phyloP scores from a whole-genome alignment of 1,140 invertebrate genomes.

The Aradophagus sp. region DNA sequence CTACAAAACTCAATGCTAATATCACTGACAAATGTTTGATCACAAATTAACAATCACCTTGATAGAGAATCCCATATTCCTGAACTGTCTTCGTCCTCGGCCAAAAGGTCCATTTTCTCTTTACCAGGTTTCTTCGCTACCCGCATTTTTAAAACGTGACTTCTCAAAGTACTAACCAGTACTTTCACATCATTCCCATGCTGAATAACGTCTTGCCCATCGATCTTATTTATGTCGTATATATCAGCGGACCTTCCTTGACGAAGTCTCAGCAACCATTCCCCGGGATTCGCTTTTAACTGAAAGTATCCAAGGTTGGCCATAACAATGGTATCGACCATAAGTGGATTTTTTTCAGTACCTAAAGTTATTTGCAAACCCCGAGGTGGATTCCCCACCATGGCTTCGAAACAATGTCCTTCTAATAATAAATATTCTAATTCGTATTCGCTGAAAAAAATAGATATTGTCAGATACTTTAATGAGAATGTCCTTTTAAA shows the following conservation, averaged over 20 bases:
- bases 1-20: too few species aligned
- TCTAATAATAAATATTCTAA: constrained; percentile 86
- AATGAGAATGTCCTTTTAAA: too few species aligned
- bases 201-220: constrained; percentile 75
- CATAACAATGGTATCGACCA: constrained; percentile 99
- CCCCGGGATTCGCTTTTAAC: constrained; percentile 97
- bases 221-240: constrained; percentile 85
- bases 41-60: constrained; percentile 77
- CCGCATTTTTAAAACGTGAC: constrained; percentile 92
- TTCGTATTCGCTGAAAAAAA: constrained; percentile 80
- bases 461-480: too few species aligned
- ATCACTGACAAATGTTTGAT: too few species aligned
- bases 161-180: constrained; percentile 90
- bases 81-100: constrained; percentile 82
- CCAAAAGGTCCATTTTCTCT: constrained; percentile 87
- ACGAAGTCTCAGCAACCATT: constrained; percentile 90
- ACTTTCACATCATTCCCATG: constrained; percentile 86
- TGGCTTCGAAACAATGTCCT: constrained; percentile 96
- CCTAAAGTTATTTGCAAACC: constrained; percentile 98
- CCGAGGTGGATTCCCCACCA: constrained; percentile 92
- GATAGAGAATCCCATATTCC: constrained; percentile 97
- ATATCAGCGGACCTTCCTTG: constrained; percentile 96
- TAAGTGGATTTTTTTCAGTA: constrained; percentile 82
- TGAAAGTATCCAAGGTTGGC: constrained; percentile 99
- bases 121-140: constrained; percentile 94